Evolutionary conservation across 2,113 vertebrate genomes (phyloP).

Genomic region (Forbesichthys papilliferus): DNA sequence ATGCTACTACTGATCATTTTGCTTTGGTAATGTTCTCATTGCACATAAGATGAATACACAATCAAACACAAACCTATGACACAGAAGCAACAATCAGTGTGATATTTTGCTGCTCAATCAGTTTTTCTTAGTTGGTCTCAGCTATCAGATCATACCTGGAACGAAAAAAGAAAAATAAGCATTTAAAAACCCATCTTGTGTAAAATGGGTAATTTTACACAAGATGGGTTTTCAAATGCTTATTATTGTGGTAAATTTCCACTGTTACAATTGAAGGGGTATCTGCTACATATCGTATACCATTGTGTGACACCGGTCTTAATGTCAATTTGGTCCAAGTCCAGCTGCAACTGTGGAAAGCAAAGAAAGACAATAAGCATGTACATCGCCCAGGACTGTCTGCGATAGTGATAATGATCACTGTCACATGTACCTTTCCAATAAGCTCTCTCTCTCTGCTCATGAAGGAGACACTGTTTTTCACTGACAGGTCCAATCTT

Average conservation of each 20-base stretch:
- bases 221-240: too few relatives aligned
- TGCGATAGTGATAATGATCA: not conserved
- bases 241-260: not conserved
- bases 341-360: slow-evolving; percentile 79
- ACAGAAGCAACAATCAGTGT: slow-evolving; percentile 55
- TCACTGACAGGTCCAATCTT: slow-evolving; percentile 85
- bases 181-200: not conserved
- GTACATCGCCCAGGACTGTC: not conserved
- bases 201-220: not conserved
- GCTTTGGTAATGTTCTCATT: slow-evolving; percentile 47
- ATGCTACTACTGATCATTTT: slow-evolving; percentile 29
- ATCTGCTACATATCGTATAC: slow-evolving; percentile 58
- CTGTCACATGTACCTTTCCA: slow-evolving; percentile 82
- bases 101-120: slow-evolving; percentile 29
- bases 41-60: slow-evolving; percentile 59
- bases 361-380: not conserved
- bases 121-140: slow-evolving; percentile 63
- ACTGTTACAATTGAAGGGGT: not conserved
- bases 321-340: slow-evolving; percentile 83
- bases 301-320: slow-evolving; percentile 80
- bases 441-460: slow-evolving; percentile 86
- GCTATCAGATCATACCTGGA: slow-evolving; percentile 76
- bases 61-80: slow-evolving; percentile 46
- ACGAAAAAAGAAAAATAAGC: slow-evolving; percentile 15
- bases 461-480: slow-evolving; percentile 88